These are phyloP conservation scores for Agrypnia vestita DNA, from an alignment of 1,140 invertebrate species.

Conservation along the genomic window DNA sequence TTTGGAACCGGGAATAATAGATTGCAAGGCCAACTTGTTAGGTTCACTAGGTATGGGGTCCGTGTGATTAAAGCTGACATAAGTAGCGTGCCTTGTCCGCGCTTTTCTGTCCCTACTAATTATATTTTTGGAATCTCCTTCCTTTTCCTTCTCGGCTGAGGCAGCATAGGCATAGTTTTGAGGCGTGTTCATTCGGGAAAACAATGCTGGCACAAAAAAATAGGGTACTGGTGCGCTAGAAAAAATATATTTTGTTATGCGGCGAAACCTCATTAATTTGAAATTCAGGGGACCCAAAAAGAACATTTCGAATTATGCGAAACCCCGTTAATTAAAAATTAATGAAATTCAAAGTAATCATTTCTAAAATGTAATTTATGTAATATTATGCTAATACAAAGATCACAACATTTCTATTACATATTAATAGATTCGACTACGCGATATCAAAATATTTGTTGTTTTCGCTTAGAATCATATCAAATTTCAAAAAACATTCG, in stretches of 20 bases:
- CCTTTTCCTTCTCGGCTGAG: slow-evolving; percentile 63
- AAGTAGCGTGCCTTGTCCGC: slow-evolving; percentile 74
- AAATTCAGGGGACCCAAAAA: no score
- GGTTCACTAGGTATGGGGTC: slow-evolving; percentile 74
- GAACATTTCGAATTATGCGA: no score
- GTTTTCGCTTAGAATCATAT: no score
- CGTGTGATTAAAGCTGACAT: slow-evolving; percentile 73
- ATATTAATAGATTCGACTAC: no score
- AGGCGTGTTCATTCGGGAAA: slow-evolving; percentile 83
- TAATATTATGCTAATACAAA: no score
- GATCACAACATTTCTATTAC: no score
- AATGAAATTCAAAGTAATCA: no score
- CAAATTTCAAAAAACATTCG: no score
- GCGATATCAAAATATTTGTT: no score
- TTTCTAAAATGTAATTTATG: no score
- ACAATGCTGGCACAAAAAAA: slow-evolving; percentile 84
- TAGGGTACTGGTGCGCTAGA: slow-evolving; percentile 73
- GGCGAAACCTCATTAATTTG: no score
- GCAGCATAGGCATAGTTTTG: slow-evolving; percentile 74
- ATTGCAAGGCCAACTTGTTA: slow-evolving; percentile 62
- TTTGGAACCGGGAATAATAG: slow-evolving; percentile 2
- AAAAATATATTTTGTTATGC: slow-evolving; percentile 55
- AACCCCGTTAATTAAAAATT: no score
- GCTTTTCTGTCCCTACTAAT: slow-evolving; percentile 66
- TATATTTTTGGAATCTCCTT: slow-evolving; percentile 64